Conservation (phyloP, 2,113 vertebrate genomes). For the Nothocercus julius region DNA sequence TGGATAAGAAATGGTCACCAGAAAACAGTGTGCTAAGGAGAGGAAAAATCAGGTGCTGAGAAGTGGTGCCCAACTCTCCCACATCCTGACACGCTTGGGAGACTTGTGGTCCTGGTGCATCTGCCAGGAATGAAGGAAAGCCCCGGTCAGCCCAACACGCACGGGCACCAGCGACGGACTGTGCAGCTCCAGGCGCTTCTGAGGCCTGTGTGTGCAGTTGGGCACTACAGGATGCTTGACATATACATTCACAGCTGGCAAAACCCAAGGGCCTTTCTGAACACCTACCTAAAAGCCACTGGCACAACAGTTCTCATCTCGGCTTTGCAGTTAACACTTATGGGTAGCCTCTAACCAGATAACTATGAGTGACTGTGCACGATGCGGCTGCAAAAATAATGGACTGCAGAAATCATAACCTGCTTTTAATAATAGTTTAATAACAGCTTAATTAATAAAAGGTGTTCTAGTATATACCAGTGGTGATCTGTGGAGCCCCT, state of each 20-base stretch:
- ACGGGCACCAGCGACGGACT: not conserved
- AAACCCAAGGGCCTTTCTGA: not conserved
- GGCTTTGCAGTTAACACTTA: not conserved
- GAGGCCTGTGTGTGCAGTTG: not conserved
- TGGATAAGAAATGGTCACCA: not conserved
- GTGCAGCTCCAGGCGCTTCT: no score
- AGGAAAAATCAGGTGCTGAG: not conserved
- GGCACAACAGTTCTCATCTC: not conserved
- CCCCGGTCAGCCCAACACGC: not conserved
- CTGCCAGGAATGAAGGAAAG: not conserved
- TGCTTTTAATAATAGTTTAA: not conserved
- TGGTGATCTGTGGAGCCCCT: not conserved
- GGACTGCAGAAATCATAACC: not conserved
- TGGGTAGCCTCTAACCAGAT: not conserved
- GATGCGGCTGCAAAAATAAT: not conserved
- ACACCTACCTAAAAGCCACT: not conserved
- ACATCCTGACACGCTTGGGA: not conserved
- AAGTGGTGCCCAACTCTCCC: not conserved
- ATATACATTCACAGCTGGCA: not conserved
- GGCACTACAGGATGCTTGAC: no score
- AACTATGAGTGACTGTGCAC: not conserved
- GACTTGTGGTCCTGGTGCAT: not conserved
- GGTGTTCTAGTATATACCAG: not conserved
- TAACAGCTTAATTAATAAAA: not conserved
- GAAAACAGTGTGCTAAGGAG: not conserved